Evolutionary conservation across 2,113 vertebrate species (phyloP), one percentile per base, ranked within the genome.

Genomic region (Phalacrocorax aristotelis): DNA sequence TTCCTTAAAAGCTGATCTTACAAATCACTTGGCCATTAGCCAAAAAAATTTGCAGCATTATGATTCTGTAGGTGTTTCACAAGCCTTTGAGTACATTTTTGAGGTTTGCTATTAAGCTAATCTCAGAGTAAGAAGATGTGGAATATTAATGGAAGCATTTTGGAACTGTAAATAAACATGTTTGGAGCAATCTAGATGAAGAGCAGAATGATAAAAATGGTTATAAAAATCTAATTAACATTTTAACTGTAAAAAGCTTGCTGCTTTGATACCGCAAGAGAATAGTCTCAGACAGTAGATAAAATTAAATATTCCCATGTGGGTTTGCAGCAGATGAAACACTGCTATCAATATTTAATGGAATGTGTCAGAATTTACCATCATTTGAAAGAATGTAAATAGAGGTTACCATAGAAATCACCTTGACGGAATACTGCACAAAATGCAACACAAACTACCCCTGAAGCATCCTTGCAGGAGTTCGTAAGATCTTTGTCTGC

Each of bases 161-260:
- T 97, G 87, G 93, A 98, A 98, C 93, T 97, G 94, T 98, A 98
- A 98, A 98, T 98, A 98, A 97, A 97, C 96, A 96, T 97, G 90
- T 98, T 96, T 97, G 93, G 92, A 97, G 95, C 95, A 97, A 98
- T 97, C 30, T 70, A 97, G 93, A 97, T 97, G 92, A 97, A 97
- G 93, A 98, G 72, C 83, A 96, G 79, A 97, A 96, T 3, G 11
- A 97, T 98, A 97, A 98, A 98, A 97, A 90, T 89, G 80, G 96
- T 97, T 96, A 97, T 98, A 98, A 98, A 98, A 98, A 94, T 90
- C 97, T 97, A 98, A 98, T 98, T 98, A 98, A 98, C 98, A 98
- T 98, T 98, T 98, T 97, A 98, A 98, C 89, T 83, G 86, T 96
- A 95, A 97, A 98, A 97, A 96, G 89, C 96, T 96, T 97, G 64